Evolutionary conservation across 2,113 vertebrate genomes (phyloP).

Genomic region (Malaclemys terrapin): DNA sequence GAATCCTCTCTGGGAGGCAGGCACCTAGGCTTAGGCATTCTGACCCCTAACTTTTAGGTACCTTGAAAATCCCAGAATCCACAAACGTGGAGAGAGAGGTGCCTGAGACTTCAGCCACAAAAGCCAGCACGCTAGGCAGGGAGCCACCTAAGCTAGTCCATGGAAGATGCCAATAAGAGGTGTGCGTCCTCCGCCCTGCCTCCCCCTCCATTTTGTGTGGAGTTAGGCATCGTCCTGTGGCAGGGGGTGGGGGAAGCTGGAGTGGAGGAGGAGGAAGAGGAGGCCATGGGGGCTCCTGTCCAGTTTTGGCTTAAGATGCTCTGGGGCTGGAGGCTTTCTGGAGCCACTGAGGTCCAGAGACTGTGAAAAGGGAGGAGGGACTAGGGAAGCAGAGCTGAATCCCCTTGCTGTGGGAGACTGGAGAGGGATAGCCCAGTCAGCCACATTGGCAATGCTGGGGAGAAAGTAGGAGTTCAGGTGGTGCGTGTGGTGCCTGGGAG

Average conservation of each 20-base stretch:
- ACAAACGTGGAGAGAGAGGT: not conserved
- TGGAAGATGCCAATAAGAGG: not conserved
- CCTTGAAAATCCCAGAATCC: not conserved
- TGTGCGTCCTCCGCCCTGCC: not conserved
- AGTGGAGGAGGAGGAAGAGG: not conserved
- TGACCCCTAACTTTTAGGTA: not conserved
- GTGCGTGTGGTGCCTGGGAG: not conserved
- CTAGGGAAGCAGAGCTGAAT: not conserved
- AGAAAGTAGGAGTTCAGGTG: not conserved
- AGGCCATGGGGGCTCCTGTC: not conserved
- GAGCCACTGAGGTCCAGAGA: not conserved
- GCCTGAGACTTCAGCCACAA: not conserved
- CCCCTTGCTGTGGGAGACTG: not conserved
- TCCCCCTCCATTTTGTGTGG: not conserved
- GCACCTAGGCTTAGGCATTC: not conserved
- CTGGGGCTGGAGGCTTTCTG: not conserved
- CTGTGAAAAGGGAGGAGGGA: not conserved
- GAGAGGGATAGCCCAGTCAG: not conserved
- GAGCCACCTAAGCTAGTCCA: not conserved
- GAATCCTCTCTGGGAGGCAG: not conserved
- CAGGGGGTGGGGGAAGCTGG: fast-evolving
- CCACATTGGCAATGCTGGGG: not conserved
- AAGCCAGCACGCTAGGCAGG: not conserved
- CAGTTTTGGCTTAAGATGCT: not conserved
- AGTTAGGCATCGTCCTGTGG: not conserved